Evolutionary conservation across 2,888 invertebrate species (phyloP), one percentile per base, ranked within the genome.

Genomic region (Calameuta pallipes): DNA sequence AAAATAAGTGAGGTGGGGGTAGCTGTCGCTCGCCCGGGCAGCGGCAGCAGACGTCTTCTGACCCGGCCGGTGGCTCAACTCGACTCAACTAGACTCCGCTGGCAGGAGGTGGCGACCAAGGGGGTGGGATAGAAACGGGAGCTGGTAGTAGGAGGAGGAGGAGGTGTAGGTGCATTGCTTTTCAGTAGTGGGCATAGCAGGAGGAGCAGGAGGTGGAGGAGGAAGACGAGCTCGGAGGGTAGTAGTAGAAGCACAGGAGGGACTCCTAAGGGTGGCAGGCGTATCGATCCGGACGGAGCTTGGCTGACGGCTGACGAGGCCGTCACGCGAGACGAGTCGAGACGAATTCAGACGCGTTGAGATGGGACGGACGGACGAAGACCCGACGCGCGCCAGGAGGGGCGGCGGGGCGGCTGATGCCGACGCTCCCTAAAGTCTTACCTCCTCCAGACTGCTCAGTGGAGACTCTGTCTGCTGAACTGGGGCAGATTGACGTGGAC

Each of bases 1-100:
- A 81, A 82, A 82, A 85, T 84, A 86, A 86, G 84, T 83, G 80
- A 82, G 84, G 85, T 88, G 88, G 89, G 89, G 88, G 87, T 87
- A 89, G 91, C 90, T 91, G 90, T 91, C 90, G 90, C 91, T 91
- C 89, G 91, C 91, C 91, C 90, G 90, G 89, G 90, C 91, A 79
- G 76, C 73, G 83, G 82, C 82, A 91, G 91, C 91, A 91, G 91
- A 91, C 91, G 91, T 91, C 91, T 91, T 90, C 90, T 91, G 90
- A 91, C 91, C 91, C 91, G 91, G 91, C 90, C 89, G 88, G 92
- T 92, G 91, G 91, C 92, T 93, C 87, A 84, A 88, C 88, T 88
- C 88, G 87, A 89, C 89, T 89, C 90, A 87, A 89, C 87, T 86
- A 86, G 85, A 87, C 85, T 87, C 82, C 80, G 86, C 82, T 85